phyloP scores from a whole-genome alignment of 1,140 invertebrate species.

The Lucilia cuprina region DNA sequence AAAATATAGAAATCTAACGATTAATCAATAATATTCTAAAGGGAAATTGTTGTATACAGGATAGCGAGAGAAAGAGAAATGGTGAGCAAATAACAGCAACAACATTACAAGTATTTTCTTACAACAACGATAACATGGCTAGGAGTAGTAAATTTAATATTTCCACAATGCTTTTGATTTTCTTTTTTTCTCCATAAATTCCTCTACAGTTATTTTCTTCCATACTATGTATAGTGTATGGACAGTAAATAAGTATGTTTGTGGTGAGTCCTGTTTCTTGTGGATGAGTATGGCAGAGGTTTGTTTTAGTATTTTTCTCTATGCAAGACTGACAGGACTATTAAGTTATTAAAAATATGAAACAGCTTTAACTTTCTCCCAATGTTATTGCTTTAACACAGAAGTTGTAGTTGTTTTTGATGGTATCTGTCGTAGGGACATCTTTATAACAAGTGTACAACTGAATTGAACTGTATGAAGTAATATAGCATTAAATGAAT shows the following conservation, averaged over 20 bases:
- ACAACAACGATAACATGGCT: background rate
- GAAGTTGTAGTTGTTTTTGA: background rate
- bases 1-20: background rate
- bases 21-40: background rate
- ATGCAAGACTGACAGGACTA: background rate
- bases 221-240: background rate
- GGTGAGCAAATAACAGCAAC: background rate
- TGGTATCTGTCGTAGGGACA: background rate
- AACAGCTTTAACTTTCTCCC: background rate
- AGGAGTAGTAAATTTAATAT: background rate
- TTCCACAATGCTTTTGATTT: background rate
- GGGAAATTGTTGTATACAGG: background rate
- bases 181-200: background rate
- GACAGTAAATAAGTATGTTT: background rate
- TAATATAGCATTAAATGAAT: background rate
- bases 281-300: background rate
- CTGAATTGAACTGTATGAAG: background rate
- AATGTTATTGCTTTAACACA: background rate
- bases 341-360: constrained; percentile 13
- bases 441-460: background rate
- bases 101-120: background rate
- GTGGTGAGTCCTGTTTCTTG: background rate
- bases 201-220: background rate
- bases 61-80: background rate
- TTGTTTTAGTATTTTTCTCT: background rate